A percentile compares a stretch with the other conserved stretches of the same genome.
Conservation (phyloP, 2,797 vertebrate species). For the Ctenopoma kingsleyae region DNA sequence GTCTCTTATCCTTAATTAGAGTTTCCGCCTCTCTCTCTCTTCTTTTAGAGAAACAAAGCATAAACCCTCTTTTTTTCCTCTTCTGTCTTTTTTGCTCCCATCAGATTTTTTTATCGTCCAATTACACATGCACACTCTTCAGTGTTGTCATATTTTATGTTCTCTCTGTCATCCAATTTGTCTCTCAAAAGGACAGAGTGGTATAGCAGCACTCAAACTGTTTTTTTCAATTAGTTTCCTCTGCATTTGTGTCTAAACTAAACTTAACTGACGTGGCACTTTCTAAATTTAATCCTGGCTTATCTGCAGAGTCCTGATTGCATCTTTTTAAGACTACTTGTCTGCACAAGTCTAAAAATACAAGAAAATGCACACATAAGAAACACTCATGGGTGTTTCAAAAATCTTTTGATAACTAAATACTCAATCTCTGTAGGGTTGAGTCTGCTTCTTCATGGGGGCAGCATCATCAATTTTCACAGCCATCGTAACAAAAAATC, state of each 20-base stretch:
- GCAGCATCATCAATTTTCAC: too few species aligned
- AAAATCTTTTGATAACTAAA: background rate
- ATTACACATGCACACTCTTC: constrained; percentile 15
- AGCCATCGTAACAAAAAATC: background rate
- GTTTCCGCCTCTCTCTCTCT: constrained; percentile 64
- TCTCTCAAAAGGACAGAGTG: background rate
- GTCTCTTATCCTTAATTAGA: constrained; percentile 82
- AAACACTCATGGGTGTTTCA: too few species aligned
- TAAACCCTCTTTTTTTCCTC: constrained; percentile 37
- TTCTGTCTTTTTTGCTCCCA: constrained; percentile 9
- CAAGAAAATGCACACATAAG: background rate
- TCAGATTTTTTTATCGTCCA: constrained; percentile 17
- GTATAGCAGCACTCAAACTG: background rate
- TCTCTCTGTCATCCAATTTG: constrained; percentile 30
- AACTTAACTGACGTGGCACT: constrained; percentile 16
- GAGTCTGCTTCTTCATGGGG: too few species aligned
- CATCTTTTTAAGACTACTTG: background rate
- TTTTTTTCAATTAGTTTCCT: constrained; percentile 14
- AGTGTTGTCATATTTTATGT: constrained; percentile 20
- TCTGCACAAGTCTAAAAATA: background rate
- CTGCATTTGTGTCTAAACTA: constrained; percentile 15
- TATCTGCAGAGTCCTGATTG: constrained; percentile 8
- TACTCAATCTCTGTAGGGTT: background rate
- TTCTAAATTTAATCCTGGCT: constrained; percentile 13
- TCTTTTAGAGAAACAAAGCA: constrained; percentile 54